Percentiles rank a stretch among this genome's conserved stretches.
Conservation (phyloP, 2,888 invertebrate species). For the Lochmaea crataegi region DNA sequence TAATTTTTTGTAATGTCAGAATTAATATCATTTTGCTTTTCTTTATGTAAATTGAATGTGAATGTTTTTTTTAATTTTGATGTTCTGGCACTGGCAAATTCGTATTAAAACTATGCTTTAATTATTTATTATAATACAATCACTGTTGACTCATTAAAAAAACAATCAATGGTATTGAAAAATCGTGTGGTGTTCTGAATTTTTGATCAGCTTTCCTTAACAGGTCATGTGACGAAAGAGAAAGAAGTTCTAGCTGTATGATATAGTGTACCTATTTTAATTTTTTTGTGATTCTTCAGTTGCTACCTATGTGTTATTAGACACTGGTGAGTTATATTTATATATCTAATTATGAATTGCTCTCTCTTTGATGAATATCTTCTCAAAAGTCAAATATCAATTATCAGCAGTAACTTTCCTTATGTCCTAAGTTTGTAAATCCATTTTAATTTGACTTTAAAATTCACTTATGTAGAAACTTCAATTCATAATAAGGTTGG, state of each 20-base stretch:
- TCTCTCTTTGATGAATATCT: not conserved
- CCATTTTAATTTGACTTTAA: not conserved
- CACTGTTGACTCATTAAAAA: no score
- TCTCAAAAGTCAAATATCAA: not conserved
- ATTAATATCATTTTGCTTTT: no score
- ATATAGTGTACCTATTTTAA: conserved; percentile 3
- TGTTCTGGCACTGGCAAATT: no score
- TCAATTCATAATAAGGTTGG: no score
- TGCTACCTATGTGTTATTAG: not conserved
- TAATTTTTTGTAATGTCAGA: no score
- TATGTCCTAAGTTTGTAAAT: not conserved
- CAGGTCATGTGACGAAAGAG: conserved; percentile 21
- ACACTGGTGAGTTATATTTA: conserved; percentile 7
- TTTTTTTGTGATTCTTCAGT: conserved; percentile 6
- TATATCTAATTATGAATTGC: not conserved
- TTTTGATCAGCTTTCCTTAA: conserved; percentile 31
- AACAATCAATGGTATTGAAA: conserved; percentile 6
- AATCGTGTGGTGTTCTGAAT: conserved; percentile 18
- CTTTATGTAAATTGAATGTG: no score
- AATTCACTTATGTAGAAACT: no score
- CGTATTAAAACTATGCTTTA: no score
- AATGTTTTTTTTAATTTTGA: no score
- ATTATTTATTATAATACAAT: no score
- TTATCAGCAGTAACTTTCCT: no score
- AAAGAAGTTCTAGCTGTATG: conserved; percentile 9